phyloP scores from a whole-genome alignment of 2,113 vertebrate species.

The Kryptolebias marmoratus region DNA sequence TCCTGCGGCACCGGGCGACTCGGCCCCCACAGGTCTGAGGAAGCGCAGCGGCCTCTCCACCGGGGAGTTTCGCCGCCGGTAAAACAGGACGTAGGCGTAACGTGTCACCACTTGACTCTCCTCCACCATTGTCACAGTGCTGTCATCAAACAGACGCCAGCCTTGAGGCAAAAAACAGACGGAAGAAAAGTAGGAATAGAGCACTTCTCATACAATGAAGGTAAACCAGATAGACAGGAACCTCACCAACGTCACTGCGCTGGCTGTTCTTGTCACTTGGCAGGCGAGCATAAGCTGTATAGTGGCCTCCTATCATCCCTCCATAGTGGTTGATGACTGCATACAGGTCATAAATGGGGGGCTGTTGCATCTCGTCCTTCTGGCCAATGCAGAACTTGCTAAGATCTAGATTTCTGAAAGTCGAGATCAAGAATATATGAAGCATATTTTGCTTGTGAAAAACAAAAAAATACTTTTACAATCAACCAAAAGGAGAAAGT shows the following conservation, averaged over 20 bases:
- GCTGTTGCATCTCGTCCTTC: slow-evolving; percentile 93
- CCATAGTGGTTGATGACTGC: slow-evolving; percentile 99
- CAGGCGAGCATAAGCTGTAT: slow-evolving; percentile 93
- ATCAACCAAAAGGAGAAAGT: not conserved
- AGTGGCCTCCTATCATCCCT: slow-evolving; percentile 99
- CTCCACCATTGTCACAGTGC: slow-evolving; percentile 95
- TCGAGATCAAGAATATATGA: not conserved
- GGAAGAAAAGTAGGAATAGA: not conserved
- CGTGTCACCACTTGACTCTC: slow-evolving; percentile 98
- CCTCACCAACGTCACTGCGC: slow-evolving; percentile 95
- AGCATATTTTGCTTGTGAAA: not conserved
- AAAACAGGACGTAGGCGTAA: slow-evolving; percentile 97
- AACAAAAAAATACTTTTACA: not conserved
- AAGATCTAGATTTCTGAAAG: slow-evolving; percentile 90
- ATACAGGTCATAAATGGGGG: slow-evolving; percentile 94
- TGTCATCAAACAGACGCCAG: slow-evolving; percentile 98
- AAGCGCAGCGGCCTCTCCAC: slow-evolving; percentile 91
- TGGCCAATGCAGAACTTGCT: slow-evolving; percentile 98
- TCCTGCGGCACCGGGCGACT: slow-evolving; percentile 82
- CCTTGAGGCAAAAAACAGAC: slow-evolving; percentile 71
- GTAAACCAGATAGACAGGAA: not conserved
- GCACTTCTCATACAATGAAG: not conserved
- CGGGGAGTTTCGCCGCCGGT: slow-evolving; percentile 94
- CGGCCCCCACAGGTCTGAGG: slow-evolving; percentile 75
- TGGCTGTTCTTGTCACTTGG: slow-evolving; percentile 97